Percentiles rank a stretch among this genome's conserved stretches.
phyloP scores from a whole-genome alignment of 2,113 vertebrate species.

The Antigone vipio region DNA sequence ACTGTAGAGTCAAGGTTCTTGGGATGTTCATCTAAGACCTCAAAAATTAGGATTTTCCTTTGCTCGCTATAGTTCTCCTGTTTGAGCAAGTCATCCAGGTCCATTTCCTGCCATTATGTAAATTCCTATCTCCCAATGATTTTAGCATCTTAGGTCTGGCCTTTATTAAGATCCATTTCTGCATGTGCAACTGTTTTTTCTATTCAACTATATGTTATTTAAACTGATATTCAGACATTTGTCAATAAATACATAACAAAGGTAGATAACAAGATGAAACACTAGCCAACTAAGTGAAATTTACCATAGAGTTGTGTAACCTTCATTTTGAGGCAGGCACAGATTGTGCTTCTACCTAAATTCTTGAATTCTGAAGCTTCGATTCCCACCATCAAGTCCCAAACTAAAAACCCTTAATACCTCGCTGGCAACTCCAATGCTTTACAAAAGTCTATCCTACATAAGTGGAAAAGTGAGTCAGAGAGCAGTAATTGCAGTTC shows the following conservation, averaged over 20 bases:
- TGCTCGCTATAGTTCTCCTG: fast-evolving
- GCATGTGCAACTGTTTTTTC: background rate
- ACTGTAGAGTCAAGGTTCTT: background rate
- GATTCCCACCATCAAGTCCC: background rate
- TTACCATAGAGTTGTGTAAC: background rate
- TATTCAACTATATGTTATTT: background rate
- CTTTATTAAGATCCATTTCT: background rate
- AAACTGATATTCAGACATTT: background rate
- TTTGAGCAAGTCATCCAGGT: background rate
- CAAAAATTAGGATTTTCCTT: background rate
- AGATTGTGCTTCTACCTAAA: background rate
- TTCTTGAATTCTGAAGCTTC: background rate
- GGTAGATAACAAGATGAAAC: background rate
- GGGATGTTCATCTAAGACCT: background rate
- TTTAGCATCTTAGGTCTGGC: background rate
- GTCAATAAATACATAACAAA: background rate
- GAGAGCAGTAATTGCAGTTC: background rate
- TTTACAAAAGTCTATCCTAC: background rate
- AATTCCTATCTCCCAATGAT: background rate
- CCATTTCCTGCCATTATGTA: background rate
- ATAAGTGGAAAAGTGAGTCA: background rate
- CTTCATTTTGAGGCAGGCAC: background rate
- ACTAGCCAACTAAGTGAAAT: background rate
- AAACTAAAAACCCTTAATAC: background rate
- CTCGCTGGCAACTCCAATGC: fast-evolving